Evolutionary conservation across 2,888 invertebrate species (phyloP), one percentile per base, ranked within the genome.

Genomic region (Cheilosia scutellata): DNA sequence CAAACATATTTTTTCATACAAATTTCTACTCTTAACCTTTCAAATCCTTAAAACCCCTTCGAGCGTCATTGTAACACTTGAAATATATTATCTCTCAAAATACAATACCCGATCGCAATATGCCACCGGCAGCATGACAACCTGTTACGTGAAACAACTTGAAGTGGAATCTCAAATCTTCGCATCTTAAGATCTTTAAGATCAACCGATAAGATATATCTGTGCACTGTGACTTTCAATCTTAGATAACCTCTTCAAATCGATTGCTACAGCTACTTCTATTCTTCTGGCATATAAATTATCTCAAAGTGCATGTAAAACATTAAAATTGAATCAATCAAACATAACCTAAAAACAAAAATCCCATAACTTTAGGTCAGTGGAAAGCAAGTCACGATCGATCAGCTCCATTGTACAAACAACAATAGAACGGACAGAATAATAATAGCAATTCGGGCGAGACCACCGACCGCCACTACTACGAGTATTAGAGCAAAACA

Each of bases 361-460:
- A 49, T 16, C 11, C 25, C n/a, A 16, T 20, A 2, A 49, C 40
- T 65, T 44, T 42, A 42, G 76, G 66, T 68, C 76, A 60, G 51
- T 51, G 40, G 60, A 76, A 66, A 60, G 51, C 76, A 76, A 76
- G 76, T 60, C 76, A 76, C 76, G 76, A 76, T 49, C 65, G 37
- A 75, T 63, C 42, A 29, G 49, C 5, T 68, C 25, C 49, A 76
- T 31, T 55, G 58, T 58, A 42, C 60, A 68, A 68, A 25, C 31
- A 37, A 76, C 76, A 76, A 76, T 60, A 49, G 58, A 60, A 29
- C 57, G 65, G 40, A 47, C 57, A 42, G 57, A 75, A 75, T 58
- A 66, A 58, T 66, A 75, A 37, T 11, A 75, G 49, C 65, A 49
- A 47, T 40, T 63, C 55, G 33, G 42, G 42, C 27, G 25, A 20